Evolutionary conservation across 2,888 invertebrate genomes (phyloP).

Genomic region (Leptothorax acervorum): DNA sequence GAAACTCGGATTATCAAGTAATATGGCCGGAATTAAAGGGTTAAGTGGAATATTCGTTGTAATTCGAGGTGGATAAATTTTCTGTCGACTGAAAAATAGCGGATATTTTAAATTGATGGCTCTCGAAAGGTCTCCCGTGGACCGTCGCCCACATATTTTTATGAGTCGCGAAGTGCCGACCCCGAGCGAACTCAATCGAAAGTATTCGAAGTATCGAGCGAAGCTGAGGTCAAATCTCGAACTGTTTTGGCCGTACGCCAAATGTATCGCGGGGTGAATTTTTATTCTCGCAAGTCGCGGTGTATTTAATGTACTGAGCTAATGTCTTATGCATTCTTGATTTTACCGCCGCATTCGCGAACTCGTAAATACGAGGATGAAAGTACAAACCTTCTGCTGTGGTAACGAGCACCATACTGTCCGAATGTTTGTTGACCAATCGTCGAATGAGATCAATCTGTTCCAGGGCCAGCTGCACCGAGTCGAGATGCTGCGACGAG

Average conservation of each 20-base stretch:
- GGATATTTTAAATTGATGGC: conserved; percentile 39
- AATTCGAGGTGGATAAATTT: conserved; percentile 32
- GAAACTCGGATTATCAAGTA: conserved; percentile 54
- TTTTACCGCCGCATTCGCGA: conserved; percentile 32
- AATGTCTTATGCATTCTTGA: conserved; percentile 55
- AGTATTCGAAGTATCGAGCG: conserved; percentile 37
- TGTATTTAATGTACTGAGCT: conserved; percentile 56
- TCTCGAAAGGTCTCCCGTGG: not conserved
- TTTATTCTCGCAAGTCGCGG: conserved; percentile 60
- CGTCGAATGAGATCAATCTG: conserved; percentile 88
- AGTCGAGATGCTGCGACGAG: conserved; percentile 87
- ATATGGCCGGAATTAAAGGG: conserved; percentile 42
- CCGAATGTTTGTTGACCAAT: conserved; percentile 86
- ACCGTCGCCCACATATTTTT: conserved; percentile 14
- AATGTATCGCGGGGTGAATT: conserved; percentile 67
- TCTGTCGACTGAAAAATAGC: conserved; percentile 37
- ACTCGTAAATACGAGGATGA: not conserved
- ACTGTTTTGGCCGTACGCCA: conserved; percentile 69
- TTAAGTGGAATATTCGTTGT: conserved; percentile 48
- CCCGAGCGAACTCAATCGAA: conserved; percentile 33
- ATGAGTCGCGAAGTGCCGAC: conserved; percentile 10
- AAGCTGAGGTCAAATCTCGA: conserved; percentile 37
- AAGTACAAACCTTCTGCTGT: conserved; percentile 84
- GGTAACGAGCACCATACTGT: conserved; percentile 85
- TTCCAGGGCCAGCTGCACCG: conserved; percentile 87